Evolutionary conservation across 2,888 invertebrate genomes (phyloP), one percentile per base, ranked within the genome.

Genomic region (Hesperia comma): DNA sequence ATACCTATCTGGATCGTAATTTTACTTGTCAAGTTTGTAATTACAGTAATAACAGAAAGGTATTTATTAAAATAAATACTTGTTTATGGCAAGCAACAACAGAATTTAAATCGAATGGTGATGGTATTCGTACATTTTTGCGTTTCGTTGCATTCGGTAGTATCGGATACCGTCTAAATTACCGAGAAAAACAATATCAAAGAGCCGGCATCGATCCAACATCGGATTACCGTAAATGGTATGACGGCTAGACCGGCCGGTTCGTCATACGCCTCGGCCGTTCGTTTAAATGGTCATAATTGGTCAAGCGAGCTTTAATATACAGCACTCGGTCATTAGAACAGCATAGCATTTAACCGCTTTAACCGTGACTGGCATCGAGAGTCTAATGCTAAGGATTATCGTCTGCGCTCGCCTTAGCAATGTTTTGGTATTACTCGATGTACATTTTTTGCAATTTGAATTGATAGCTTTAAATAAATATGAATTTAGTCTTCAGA

Each of bases 221-320:
- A 79, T 79, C 77, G 80, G 88, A 88, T 88, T 85, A 79, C 91
- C 90, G 75, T 90, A 92, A 79, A 90, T 80, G 91, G 91, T 68
- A 75, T 87, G 87, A 88, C 84, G 80, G 79, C 82, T 79, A 81
- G 81, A 74, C 79, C 73, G 75, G 79, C 76, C 83, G 78, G 83
- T 81, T 82, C 84, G 80, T 88, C 87, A 87, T 88, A 86, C 81
- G 83, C 75, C 76, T 76, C 74, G 76, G 73, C 81, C 81, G 83
- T 85, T 79, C 84, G 85, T 86, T 89, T 87, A 88, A 90, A 88
- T 88, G 86, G 84, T 87, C 87, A 87, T 90, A 89, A 90, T 90
- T 91, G 90, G 86, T 84, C 75, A 76, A 81, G 78, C 76, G 79
- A 75, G 77, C 81, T 83, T 85, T 83, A 84, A 85, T 82, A 84